Evolutionary conservation across 2,888 invertebrate species (phyloP), one percentile per base, ranked within the genome.

Genomic region (Tribolium freemani): DNA sequence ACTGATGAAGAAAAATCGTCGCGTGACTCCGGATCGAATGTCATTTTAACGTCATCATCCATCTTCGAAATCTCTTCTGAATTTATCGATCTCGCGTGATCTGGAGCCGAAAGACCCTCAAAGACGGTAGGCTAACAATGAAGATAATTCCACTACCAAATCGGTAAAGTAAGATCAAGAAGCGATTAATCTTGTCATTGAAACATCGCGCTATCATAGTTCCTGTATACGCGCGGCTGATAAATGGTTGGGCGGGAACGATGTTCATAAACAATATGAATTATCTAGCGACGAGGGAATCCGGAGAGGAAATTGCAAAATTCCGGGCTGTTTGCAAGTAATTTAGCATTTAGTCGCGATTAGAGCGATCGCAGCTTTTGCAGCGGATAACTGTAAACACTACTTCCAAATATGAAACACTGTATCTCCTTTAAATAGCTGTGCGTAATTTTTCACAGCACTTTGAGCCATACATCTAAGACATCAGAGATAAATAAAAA

Each of bases 241-340:
- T 80, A 78, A 76, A 81, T 76, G 76, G 76, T 77, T 76, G 74
- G 79, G 80, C 78, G 79, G 78, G 79, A 44, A 69, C 66, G 75
- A 77, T 72, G 75, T 75, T 76, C 77, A 79, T 80, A 82, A 81
- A 81, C 81, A 78, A 80, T 80, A 80, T 80, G 79, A 80, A 82
- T 81, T 82, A 81, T 79, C 80, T 79, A 81, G 81, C 80, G 81
- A 80, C 82, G 81, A 78, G 80, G 81, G 38, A 8, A 38, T n/a
- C 38, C 38, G 38, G 26, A 26, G 26, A 26, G 26, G 26, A 26
- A 26, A 26, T 26, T 26, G 26, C 26, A 26, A 26, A 26, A 26
- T 26, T 26, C 26, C 26, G 26, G 26, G 26, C 11, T 45, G 45
- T 45, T 11, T 10, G 11, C 45, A 45, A 45, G 11, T 45, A 45